Base-by-base conservation (phyloP, 2,113 vertebrate genomes). In the Megaptera novaeangliae region DNA sequence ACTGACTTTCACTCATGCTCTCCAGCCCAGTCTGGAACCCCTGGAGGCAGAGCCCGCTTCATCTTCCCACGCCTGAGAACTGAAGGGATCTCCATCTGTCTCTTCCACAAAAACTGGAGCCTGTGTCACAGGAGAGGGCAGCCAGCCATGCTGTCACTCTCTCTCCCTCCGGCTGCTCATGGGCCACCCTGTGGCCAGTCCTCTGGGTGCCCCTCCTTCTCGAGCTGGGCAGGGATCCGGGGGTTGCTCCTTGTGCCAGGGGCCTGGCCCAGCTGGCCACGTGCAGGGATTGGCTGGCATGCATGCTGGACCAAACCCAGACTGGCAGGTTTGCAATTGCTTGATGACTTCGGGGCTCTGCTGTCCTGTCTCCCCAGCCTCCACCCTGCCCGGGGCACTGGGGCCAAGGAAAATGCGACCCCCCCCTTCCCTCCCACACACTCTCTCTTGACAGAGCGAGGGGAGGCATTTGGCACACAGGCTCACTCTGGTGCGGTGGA, bases 211-310 rank as follows among this genome's bases (percentile, higher is more conserved):
- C 52, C 31, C 12, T 80, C 72, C 39, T 55, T 86, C 94, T 75
- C 5, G 0, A 69, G 49, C 10, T 2, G 0, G 71, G 71, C 12
- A 4, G 36, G 63, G 52, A 25, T 6, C 10, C 0, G 11, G 9
- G 7, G 7, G 46, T 18, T 55, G 44, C 64, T 69, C 41, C 55
- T 57, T 46, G 12, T 7, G 18, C 34, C 18, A 17, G 57, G 21
- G 39, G 7, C n/a, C 77, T 34, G 55, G 25, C 31, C 69, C 44
- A 23, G 90, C 39, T 44, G 82, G 81, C 49, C 78, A 11, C 5
- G 0, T 7, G 9, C 71, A 34, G 55, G 61, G 14, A 55, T 3
- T 21, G 68, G 39, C 29, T n/a, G 34, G 72, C 57, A 11, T 1
- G 8, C 52, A 10, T 0, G 0, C 49, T 6, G 68, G 27, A 41